These are phyloP conservation scores for Drosophila bocki DNA, from an alignment of 1,140 invertebrate species.

Conservation along the genomic window DNA sequence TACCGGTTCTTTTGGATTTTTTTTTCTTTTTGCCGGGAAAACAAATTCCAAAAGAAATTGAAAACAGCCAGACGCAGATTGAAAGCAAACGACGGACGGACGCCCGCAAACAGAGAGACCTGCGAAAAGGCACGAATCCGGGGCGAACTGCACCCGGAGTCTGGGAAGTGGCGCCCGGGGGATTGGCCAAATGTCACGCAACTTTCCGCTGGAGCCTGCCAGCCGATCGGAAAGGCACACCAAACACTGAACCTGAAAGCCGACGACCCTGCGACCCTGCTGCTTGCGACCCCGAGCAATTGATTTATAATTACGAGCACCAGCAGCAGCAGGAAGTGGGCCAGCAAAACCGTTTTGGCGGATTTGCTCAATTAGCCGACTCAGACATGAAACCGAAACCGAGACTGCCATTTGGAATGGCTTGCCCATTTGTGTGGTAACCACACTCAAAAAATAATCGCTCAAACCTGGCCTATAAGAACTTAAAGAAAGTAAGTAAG, in stretches of 20 bases:
- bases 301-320: slow-evolving; percentile 76
- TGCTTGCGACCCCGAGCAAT: slow-evolving; percentile 39
- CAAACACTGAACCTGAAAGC: slow-evolving; percentile 30
- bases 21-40: slow-evolving; percentile 58
- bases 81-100: slow-evolving; percentile 63
- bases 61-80: slow-evolving; percentile 70
- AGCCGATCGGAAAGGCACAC: slow-evolving; percentile 37
- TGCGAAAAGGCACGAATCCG: slow-evolving; percentile 64
- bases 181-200: slow-evolving; percentile 79
- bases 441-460: not conserved
- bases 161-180: slow-evolving; percentile 41
- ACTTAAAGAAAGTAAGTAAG: not conserved
- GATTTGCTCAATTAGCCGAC: slow-evolving; percentile 74
- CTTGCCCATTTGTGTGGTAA: not conserved
- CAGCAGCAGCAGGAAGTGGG: slow-evolving; percentile 40
- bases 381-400: slow-evolving; percentile 55
- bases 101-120: slow-evolving; percentile 51
- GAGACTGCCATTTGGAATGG: slow-evolving; percentile 5
- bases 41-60: slow-evolving; percentile 78
- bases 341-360: slow-evolving; percentile 48
- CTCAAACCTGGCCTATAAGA: not conserved
- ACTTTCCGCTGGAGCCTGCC: slow-evolving; percentile 23
- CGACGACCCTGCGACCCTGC: not conserved
- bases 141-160: slow-evolving; percentile 5
- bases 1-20: not conserved